Conservation (phyloP, 2,888 invertebrate species). For the Lasioglossum calceatum region DNA sequence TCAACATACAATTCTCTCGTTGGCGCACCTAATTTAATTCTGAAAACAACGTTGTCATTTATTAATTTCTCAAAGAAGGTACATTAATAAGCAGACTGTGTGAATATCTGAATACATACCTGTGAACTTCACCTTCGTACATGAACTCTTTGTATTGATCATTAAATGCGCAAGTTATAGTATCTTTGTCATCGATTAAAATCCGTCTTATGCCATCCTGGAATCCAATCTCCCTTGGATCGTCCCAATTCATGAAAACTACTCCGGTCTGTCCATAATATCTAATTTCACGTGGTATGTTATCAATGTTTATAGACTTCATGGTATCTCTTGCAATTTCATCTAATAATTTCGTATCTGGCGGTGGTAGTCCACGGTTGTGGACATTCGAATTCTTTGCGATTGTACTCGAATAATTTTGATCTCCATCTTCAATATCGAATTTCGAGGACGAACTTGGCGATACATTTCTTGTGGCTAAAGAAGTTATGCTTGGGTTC, state of each 20-base stretch:
- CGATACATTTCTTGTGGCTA: conserved; percentile 69
- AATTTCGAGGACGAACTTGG: conserved; percentile 70
- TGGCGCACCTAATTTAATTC: conserved; percentile 95
- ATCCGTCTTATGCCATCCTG: conserved; percentile 91
- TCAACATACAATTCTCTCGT: conserved; percentile 96
- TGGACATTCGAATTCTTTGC: conserved; percentile 61
- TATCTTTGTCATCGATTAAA: conserved; percentile 91
- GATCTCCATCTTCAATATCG: conserved; percentile 74
- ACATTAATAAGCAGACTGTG: neutral
- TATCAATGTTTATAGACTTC: conserved; percentile 93
- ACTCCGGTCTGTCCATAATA: conserved; percentile 95
- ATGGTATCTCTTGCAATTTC: conserved; percentile 89
- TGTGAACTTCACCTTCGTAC: conserved; percentile 90
- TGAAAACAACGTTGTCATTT: conserved; percentile 74
- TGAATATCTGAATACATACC: conserved; percentile 67
- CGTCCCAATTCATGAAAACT: conserved; percentile 93
- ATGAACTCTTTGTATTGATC: conserved; percentile 90
- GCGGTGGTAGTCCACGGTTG: conserved; percentile 82
- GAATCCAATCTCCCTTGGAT: conserved; percentile 94
- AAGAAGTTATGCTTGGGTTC: conserved; percentile 60
- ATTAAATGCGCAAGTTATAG: conserved; percentile 87
- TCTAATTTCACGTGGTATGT: conserved; percentile 91
- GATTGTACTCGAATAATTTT: conserved; percentile 53
- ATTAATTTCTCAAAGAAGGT: neutral
- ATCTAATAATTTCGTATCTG: conserved; percentile 84